These are phyloP conservation scores for Vannuccia rotundouncinata DNA, from an alignment of 2,888 invertebrate genomes.

Conservation along the genomic window DNA sequence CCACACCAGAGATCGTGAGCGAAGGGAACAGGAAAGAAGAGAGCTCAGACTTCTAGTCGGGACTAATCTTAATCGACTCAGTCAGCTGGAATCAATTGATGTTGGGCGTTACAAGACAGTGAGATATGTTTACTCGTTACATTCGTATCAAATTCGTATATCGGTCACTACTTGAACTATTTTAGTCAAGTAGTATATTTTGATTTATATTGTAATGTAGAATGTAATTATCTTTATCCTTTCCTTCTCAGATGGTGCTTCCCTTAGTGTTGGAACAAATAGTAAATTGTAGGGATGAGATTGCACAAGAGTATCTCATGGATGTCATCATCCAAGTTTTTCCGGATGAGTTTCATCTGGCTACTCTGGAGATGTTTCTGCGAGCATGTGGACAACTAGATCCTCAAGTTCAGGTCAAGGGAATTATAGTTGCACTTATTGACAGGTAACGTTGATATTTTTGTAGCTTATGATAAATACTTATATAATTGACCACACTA, in stretches of 20 bases:
- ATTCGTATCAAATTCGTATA: neutral
- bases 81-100: conserved; percentile 87
- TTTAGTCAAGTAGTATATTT: no score
- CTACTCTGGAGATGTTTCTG: conserved; percentile 85
- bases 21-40: conserved; percentile 62
- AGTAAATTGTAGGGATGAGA: conserved; percentile 92
- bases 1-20: conserved; percentile 68
- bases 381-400: conserved; percentile 94
- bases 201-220: no score
- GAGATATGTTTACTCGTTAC: conserved; percentile 33
- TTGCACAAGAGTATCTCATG: conserved; percentile 98
- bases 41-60: conserved; percentile 79
- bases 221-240: no score
- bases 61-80: conserved; percentile 89
- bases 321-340: conserved; percentile 90
- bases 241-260: conserved; percentile 67
- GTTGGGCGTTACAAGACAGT: conserved; percentile 81
- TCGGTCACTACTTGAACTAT: no score
- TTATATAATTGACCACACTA: no score
- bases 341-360: conserved; percentile 95
- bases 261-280: conserved; percentile 96
- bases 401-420: conserved; percentile 90
- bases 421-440: conserved; percentile 90
- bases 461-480: no score
- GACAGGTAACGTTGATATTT: conserved; percentile 60